These are phyloP conservation scores for Brachionus rotundiformis DNA, from an alignment of 1,140 invertebrate genomes.

Conservation along the genomic window DNA sequence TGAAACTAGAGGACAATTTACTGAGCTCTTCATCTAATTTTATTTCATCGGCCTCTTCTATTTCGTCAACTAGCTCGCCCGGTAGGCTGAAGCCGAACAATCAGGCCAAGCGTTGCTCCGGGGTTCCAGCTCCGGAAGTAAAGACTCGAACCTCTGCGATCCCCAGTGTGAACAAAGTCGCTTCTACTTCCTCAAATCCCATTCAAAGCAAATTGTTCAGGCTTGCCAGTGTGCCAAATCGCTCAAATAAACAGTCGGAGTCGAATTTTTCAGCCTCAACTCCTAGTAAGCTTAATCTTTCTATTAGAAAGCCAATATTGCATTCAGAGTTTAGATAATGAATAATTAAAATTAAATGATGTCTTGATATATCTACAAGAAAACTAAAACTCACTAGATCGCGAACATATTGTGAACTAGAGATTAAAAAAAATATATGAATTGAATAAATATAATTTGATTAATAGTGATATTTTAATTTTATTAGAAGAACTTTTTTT, in stretches of 20 bases:
- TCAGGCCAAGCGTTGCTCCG: slow-evolving; percentile 21
- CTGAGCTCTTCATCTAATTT: slow-evolving; percentile 14
- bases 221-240: background rate
- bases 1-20: slow-evolving; percentile 14
- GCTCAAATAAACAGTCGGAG: background rate
- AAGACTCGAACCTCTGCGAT: background rate
- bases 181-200: background rate
- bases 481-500: background rate
- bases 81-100: background rate
- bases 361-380: too few species aligned
- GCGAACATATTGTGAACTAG: background rate
- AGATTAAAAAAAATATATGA: background rate
- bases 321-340: background rate
- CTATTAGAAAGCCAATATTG: background rate
- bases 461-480: background rate
- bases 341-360: background rate
- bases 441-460: background rate
- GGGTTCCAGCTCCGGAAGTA: background rate
- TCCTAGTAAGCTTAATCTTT: background rate
- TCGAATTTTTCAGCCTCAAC: slow-evolving; percentile 4
- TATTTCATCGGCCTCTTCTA: slow-evolving; percentile 27
- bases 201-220: background rate
- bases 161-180: background rate
- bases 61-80: slow-evolving; percentile 1
- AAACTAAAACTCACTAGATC: too few species aligned